phyloP scores from a whole-genome alignment of 2,113 vertebrate genomes.

The Nesogale talazaci region DNA sequence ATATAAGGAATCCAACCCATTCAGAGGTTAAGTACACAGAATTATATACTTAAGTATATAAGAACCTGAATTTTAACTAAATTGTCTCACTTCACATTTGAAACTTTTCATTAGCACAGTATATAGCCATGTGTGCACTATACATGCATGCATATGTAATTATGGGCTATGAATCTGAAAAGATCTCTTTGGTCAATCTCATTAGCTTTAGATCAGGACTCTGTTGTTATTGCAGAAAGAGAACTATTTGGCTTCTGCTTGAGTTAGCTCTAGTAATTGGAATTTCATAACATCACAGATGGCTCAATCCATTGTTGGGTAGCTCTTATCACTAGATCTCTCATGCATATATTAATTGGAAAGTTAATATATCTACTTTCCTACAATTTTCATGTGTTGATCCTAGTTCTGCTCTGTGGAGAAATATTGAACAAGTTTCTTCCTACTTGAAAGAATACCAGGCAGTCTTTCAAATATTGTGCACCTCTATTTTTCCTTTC shows the following conservation, averaged over 20 bases:
- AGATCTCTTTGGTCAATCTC: neutral
- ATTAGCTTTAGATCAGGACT: neutral
- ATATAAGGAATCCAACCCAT: neutral
- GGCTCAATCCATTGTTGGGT: neutral
- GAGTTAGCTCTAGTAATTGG: conserved; percentile 45
- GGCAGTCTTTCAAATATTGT: neutral
- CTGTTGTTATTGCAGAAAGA: conserved; percentile 38
- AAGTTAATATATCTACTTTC: neutral
- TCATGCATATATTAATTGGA: conserved; percentile 19
- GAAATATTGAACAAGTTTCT: neutral
- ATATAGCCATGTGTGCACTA: neutral
- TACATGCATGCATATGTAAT: neutral
- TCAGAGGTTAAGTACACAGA: neutral
- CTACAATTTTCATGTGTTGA: neutral
- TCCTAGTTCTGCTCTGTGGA: conserved; percentile 18
- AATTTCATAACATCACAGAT: conserved; percentile 32
- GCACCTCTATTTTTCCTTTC: neutral
- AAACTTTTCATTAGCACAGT: neutral
- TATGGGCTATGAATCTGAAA: neutral
- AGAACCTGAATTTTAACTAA: neutral
- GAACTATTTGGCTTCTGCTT: conserved; percentile 15
- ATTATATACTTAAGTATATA: neutral
- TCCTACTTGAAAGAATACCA: neutral
- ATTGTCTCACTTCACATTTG: neutral
- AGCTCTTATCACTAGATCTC: neutral